Base-by-base conservation (phyloP, 2,113 vertebrate species). In the Hippotragus niger region DNA sequence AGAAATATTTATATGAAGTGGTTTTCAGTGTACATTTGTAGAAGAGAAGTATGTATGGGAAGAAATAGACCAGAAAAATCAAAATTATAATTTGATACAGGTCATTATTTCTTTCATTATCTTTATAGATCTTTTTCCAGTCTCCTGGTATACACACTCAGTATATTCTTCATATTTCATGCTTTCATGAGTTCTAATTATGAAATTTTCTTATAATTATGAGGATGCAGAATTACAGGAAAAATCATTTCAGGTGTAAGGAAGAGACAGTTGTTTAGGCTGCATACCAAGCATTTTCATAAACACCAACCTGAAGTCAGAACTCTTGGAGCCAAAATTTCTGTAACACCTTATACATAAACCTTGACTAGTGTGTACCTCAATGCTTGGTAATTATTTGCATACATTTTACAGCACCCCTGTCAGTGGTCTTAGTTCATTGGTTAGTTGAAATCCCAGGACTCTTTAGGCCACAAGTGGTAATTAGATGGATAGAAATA, bases 151-250 rank as follows among this genome's bases (percentile, higher is more conserved):
- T 90, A 92, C 58, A 76, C 6, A 88, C 84, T 93, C 60, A 90
- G 57, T 80, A 7, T 96, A 84, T 80, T 94, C 78, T 86, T 89
- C 50, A 64, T 86, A 97, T 90, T 91, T 96, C 91, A 96, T 98
- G 98, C 97, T 93, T 97, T 98, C 55, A 87, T 97, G 96, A 92
- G 10, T 95, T 96, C 94, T 94, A 97, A 97, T 96, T 96, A 97
- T 91, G 62, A 97, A 97, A 91, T 96, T 98, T 97, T 93, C 80
- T 97, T 95, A 91, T 97, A 97, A 97, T 98, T 97, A 97, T 91
- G 78, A 92, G 94, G 96, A 96, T 94, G 19, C n/a, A 4, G 97
- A 98, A 95, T 97, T 97, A 90, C 33, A 94, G 88, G 57, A 89
- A 81, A 97, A 95, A 96, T 97, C 95, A 97, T 11, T 86, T 98